Evolutionary conservation across 2,888 invertebrate genomes (phyloP).

Genomic region (Drosophila falleni): DNA sequence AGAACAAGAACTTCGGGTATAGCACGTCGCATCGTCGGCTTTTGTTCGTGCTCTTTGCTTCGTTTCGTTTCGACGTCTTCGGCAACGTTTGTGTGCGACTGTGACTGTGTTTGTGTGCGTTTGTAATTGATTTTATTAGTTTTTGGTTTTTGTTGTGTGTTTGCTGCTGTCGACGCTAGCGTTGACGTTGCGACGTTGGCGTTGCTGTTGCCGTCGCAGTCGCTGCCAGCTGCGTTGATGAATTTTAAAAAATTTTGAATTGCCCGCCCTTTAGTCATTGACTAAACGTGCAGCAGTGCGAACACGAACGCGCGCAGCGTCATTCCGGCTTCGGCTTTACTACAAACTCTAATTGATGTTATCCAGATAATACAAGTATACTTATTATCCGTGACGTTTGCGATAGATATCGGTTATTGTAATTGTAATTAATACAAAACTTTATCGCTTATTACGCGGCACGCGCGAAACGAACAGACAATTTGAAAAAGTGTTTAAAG

Average conservation of each 20-base stretch:
- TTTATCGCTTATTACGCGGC: conserved; percentile 60
- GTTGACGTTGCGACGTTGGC: conserved; percentile 47
- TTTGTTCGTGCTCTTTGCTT: conserved; percentile 61
- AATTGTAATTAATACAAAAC: conserved; percentile 35
- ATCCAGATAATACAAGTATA: conserved; percentile 12
- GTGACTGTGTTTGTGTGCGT: conserved; percentile 69
- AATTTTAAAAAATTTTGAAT: conserved; percentile 84
- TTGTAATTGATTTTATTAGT: conserved; percentile 85
- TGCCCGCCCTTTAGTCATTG: conserved; percentile 84
- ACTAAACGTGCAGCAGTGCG: conserved; percentile 84
- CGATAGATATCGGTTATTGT: conserved; percentile 22
- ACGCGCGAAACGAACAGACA: conserved; percentile 60
- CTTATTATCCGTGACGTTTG: conserved; percentile 4
- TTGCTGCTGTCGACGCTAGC: conserved; percentile 68
- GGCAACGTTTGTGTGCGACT: conserved; percentile 50
- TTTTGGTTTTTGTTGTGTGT: conserved; percentile 81
- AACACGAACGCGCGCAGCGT: conserved; percentile 77
- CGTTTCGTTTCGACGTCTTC: conserved; percentile 34
- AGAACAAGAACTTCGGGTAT: conserved; percentile 59
- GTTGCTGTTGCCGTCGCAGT: conserved; percentile 43
- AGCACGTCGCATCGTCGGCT: conserved; percentile 58
- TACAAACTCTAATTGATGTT: conserved; percentile 11
- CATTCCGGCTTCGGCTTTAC: conserved; percentile 56
- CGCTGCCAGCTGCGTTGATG: conserved; percentile 69
- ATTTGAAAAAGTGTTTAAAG: conserved; percentile 43